Conservation (phyloP, 2,888 invertebrate species). For the Ennomos quercinarius region DNA sequence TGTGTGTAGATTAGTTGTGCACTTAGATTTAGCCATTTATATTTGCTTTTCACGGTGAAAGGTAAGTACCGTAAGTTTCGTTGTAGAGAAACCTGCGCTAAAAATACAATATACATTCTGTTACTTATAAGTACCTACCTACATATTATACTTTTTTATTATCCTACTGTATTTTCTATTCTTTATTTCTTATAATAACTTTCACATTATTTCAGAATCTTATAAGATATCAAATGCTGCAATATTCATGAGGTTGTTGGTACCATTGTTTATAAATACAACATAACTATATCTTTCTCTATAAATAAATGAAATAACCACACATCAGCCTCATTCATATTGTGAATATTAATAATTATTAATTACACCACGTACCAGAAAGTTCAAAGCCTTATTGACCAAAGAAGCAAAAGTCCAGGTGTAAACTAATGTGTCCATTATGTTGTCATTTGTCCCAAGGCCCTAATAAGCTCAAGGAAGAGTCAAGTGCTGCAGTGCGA, state of each 20-base stretch:
- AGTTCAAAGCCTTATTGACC: slow-evolving; percentile 16
- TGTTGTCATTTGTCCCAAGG: slow-evolving; percentile 86
- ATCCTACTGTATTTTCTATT: slow-evolving; percentile 3
- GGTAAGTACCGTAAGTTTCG: slow-evolving; percentile 25
- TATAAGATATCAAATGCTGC: slow-evolving; percentile 4
- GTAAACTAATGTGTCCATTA: slow-evolving; percentile 49
- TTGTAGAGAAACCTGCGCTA: background rate
- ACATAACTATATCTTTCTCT: background rate
- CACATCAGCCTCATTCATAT: slow-evolving; percentile 20
- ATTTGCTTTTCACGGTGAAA: slow-evolving; percentile 23
- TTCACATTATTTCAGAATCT: slow-evolving; percentile 3
- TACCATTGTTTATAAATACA: slow-evolving; percentile 4
- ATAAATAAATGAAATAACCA: background rate
- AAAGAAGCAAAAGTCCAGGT: slow-evolving; percentile 12
- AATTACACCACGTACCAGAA: background rate
- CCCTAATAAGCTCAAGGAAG: slow-evolving; percentile 90
- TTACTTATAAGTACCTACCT: background rate
- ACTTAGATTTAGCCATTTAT: slow-evolving; percentile 26
- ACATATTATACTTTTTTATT: slow-evolving; percentile 3
- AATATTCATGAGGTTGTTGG: slow-evolving; percentile 30
- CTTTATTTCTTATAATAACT: slow-evolving; percentile 8
- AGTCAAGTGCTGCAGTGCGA: slow-evolving; percentile 90
- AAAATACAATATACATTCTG: background rate
- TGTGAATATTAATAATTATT: slow-evolving; percentile 13
- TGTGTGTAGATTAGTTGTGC: slow-evolving; percentile 30